Conservation (phyloP, 2,888 invertebrate genomes). For the Cinara cedri region DNA sequence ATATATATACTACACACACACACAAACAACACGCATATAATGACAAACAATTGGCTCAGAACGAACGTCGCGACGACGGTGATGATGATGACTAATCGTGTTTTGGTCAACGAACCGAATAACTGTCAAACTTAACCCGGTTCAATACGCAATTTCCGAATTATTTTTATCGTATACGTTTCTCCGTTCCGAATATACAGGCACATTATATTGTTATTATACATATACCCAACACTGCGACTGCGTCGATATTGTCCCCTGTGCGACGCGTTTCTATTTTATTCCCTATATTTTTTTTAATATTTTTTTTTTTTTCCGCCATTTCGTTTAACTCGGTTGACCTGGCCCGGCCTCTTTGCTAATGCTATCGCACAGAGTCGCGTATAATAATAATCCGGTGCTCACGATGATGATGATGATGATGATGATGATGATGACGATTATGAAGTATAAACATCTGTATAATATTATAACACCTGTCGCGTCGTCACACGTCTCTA, state of each 20-base stretch:
- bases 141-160: conserved; percentile 55
- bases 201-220: too few species aligned
- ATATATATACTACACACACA: too few species aligned
- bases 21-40: neutral
- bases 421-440: too few species aligned
- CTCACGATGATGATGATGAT: too few species aligned
- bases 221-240: neutral
- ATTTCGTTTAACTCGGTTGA: conserved; percentile 40
- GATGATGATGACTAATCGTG: conserved; percentile 50
- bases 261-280: conserved; percentile 13
- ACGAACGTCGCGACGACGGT: conserved; percentile 26
- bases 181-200: neutral
- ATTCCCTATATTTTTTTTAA: neutral
- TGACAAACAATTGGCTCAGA: conserved; percentile 48
- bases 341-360: conserved; percentile 3
- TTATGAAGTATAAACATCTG: too few species aligned
- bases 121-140: conserved; percentile 56
- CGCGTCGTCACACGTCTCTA: neutral
- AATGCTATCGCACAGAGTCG: neutral
- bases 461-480: conserved; percentile 36
- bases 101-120: conserved; percentile 55
- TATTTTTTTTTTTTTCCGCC: neutral
- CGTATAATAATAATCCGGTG: too few species aligned
- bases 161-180: conserved; percentile 41
- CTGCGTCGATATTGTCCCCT: neutral